A percentile compares a stretch with the other conserved stretches of the same genome.
These are phyloP conservation scores for Chaitophorus viminalis DNA, from an alignment of 2,888 invertebrate species.

Conservation along the genomic window DNA sequence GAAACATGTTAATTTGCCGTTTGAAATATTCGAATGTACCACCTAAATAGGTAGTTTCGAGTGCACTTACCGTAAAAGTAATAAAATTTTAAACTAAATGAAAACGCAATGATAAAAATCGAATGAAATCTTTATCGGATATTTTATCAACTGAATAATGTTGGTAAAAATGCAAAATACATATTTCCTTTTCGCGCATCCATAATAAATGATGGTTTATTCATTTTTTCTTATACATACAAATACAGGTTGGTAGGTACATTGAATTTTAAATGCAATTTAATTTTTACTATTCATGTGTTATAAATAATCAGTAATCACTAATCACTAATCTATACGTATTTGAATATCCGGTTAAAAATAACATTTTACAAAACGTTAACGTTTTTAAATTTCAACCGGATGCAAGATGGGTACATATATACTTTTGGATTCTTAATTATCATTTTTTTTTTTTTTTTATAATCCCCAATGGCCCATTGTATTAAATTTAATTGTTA, in stretches of 20 bases:
- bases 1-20: background rate
- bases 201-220: background rate
- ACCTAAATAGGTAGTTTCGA: background rate
- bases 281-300: background rate
- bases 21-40: too few species aligned
- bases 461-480: background rate
- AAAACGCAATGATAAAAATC: background rate
- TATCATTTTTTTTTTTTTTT: background rate
- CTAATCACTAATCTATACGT: background rate
- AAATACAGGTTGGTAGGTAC: background rate
- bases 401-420: too few species aligned
- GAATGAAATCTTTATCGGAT: background rate
- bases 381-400: background rate
- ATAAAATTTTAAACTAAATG: background rate
- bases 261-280: background rate
- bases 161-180: too few species aligned
- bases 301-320: too few species aligned
- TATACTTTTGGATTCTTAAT: background rate
- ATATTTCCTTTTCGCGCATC: background rate
- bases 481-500: conserved; percentile 3
- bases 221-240: background rate
- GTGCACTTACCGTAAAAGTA: background rate
- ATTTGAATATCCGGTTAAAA: background rate
- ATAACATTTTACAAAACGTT: background rate
- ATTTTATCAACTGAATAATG: conserved; percentile 1